phyloP scores from a whole-genome alignment of 2,113 vertebrate species.

The Indicator maculatus region DNA sequence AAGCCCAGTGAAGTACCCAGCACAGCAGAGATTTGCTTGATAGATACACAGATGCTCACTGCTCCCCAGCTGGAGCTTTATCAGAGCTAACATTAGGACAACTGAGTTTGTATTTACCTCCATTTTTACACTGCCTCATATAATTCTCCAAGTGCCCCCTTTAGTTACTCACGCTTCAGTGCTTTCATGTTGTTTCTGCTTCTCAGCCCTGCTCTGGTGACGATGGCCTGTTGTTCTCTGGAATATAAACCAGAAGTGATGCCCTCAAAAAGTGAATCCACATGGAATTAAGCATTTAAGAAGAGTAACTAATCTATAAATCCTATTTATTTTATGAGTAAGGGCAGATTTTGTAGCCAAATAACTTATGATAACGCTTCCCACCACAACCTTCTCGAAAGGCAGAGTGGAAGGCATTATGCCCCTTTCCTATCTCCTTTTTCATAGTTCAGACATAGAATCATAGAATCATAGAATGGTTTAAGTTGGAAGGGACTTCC shows the following conservation, averaged over 20 bases:
- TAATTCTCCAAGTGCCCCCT: background rate
- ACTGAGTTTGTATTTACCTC: background rate
- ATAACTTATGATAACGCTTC: background rate
- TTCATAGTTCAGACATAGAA: background rate
- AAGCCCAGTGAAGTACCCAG: fast-evolving
- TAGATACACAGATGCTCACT: background rate
- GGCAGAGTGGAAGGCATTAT: background rate
- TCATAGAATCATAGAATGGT: too few relatives aligned
- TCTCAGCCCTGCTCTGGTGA: background rate
- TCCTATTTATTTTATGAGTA: background rate
- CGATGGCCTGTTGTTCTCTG: background rate
- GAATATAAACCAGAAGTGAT: background rate
- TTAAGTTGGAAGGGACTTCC: too few relatives aligned
- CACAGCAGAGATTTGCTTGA: background rate
- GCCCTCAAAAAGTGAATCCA: background rate
- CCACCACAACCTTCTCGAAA: slow-evolving; percentile 1
- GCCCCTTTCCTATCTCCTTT: background rate
- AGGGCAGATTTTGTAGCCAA: background rate
- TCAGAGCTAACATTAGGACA: background rate
- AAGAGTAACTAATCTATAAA: background rate
- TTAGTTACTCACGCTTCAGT: background rate
- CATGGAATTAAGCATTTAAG: background rate
- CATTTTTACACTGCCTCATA: background rate
- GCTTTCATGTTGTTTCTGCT: background rate
- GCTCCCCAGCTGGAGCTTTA: background rate